Evolutionary conservation across 2,888 invertebrate species (phyloP).

Genomic region (Chrysolina americana): DNA sequence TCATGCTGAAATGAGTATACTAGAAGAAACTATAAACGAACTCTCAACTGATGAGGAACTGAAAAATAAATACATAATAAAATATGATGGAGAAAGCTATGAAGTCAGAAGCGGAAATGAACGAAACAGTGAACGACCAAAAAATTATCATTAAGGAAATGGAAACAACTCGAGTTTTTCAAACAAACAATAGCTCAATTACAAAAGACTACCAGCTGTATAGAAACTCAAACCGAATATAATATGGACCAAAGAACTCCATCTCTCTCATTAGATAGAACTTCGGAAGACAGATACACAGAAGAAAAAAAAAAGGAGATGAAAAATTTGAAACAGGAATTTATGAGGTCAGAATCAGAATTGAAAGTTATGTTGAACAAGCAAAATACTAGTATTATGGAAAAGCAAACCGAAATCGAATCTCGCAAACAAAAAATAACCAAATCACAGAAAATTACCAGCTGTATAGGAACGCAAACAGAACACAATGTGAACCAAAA

Average conservation of each 20-base stretch:
- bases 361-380: too few relatives aligned
- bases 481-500: slow-evolving; percentile 12
- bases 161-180: slow-evolving; percentile 24
- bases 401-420: too few relatives aligned
- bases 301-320: too few relatives aligned
- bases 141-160: slow-evolving; percentile 19
- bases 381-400: too few relatives aligned
- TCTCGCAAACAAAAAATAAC: too few relatives aligned
- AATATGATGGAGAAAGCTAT: slow-evolving; percentile 24
- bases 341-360: too few relatives aligned
- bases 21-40: slow-evolving; percentile 28
- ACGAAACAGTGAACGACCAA: slow-evolving; percentile 15
- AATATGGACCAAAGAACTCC: too few relatives aligned
- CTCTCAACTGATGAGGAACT: slow-evolving; percentile 22
- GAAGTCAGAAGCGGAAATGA: slow-evolving; percentile 24
- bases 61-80: slow-evolving; percentile 27
- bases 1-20: slow-evolving; percentile 22
- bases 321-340: too few relatives aligned
- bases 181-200: slow-evolving; percentile 2
- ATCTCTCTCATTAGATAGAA: too few relatives aligned
- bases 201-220: too few relatives aligned
- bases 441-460: not conserved
- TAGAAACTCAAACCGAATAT: too few relatives aligned
- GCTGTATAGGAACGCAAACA: slow-evolving; percentile 20
- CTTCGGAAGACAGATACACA: too few relatives aligned